These are phyloP conservation scores for Acanthornis magna DNA, from an alignment of 2,797 vertebrate species.

Conservation along the genomic window DNA sequence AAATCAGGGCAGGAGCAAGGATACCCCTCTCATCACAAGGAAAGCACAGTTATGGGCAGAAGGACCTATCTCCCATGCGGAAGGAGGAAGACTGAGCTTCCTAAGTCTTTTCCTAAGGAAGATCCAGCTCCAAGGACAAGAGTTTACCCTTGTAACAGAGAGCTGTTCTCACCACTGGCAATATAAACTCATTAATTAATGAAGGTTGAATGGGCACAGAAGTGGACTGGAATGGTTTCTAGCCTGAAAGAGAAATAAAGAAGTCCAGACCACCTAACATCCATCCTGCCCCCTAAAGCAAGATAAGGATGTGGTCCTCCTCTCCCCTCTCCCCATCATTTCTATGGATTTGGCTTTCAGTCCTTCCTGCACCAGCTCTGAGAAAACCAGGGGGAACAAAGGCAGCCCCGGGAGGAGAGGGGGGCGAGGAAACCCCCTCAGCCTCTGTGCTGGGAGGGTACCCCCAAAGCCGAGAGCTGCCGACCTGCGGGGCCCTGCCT, in stretches of 20 bases:
- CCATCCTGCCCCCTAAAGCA: not conserved
- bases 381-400: not conserved
- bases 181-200: not conserved
- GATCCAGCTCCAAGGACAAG: not conserved
- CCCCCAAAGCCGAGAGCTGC: not conserved
- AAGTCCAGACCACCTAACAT: not conserved
- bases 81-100: not conserved
- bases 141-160: not conserved
- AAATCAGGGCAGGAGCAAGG: not conserved
- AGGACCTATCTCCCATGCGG: accelerated
- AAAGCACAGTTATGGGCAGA: accelerated
- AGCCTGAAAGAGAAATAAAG: not conserved
- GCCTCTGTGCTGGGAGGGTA: not conserved
- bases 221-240: not conserved
- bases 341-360: not conserved
- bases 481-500: not conserved
- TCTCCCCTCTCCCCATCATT: not conserved
- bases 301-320: not conserved
- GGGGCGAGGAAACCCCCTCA: not conserved
- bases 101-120: not conserved
- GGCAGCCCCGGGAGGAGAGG: not conserved
- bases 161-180: not conserved
- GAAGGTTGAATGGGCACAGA: not conserved
- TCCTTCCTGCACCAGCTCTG: not conserved
- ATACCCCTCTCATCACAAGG: not conserved